These are phyloP conservation scores for Heterotilapia buettikoferi DNA, from an alignment of 2,113 vertebrate genomes.

Conservation along the genomic window DNA sequence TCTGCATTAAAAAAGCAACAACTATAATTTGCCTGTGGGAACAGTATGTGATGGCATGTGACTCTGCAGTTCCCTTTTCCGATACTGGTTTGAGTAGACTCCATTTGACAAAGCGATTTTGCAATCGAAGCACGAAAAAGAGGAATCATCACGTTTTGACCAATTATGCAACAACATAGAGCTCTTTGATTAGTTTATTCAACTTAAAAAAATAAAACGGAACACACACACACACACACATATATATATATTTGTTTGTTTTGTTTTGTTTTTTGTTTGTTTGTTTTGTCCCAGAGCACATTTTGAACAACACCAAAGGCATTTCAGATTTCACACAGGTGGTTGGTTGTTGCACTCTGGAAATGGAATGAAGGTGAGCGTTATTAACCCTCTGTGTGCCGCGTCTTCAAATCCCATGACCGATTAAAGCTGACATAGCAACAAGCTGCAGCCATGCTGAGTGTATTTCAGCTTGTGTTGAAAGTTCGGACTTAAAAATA, in stretches of 20 bases:
- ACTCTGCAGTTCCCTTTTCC: slow-evolving; percentile 29
- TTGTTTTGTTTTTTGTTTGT: background rate
- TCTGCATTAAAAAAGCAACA: background rate
- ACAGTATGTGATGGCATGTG: background rate
- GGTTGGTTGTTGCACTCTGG: background rate
- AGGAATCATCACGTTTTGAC: background rate
- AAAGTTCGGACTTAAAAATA: background rate
- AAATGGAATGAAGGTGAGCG: background rate
- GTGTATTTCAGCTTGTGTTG: background rate
- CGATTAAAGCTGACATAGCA: background rate
- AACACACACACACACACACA: background rate
- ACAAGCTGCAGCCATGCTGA: background rate
- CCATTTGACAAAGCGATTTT: slow-evolving; percentile 3
- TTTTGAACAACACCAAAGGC: background rate
- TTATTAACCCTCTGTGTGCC: background rate
- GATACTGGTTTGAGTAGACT: background rate
- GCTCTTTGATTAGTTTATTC: background rate
- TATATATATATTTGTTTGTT: background rate
- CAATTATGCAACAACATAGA: background rate
- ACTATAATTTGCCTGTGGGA: background rate
- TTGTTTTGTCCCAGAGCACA: background rate
- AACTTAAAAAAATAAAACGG: background rate
- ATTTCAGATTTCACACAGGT: background rate
- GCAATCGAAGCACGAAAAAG: slow-evolving; percentile 7
- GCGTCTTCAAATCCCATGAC: background rate